Percentiles rank a stretch among this genome's conserved stretches.
Evolutionary conservation across 30 jellyfish, hydroid and myxozoan genomes (phyloP).

Genomic region (Aurelia sp.): DNA sequence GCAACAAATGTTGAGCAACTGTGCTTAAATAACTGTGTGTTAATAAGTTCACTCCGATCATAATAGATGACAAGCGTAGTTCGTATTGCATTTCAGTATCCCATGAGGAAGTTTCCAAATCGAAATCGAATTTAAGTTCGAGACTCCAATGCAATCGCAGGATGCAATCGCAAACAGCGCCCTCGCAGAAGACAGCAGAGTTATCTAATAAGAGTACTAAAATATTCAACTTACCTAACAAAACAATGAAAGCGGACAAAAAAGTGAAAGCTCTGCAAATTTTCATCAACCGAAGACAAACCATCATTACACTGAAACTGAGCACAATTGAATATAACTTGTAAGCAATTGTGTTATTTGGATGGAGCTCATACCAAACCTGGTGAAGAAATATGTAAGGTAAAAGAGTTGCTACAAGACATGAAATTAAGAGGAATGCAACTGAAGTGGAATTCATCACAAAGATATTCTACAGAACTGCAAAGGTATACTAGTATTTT

Average conservation of each 20-base stretch:
- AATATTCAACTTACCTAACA: slow-evolving; percentile 42
- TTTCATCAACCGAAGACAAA: slow-evolving; percentile 75
- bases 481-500: too few species aligned
- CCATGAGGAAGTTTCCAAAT: too few species aligned
- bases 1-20: too few species aligned
- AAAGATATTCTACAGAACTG: too few species aligned
- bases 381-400: background rate
- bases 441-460: too few species aligned
- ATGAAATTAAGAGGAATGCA: background rate
- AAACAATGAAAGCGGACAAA: slow-evolving; percentile 65
- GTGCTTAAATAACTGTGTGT: too few species aligned
- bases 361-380: slow-evolving; percentile 49
- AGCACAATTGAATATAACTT: slow-evolving; percentile 15
- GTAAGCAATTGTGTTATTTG: slow-evolving; percentile 7
- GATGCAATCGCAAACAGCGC: background rate
- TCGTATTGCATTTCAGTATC: too few species aligned
- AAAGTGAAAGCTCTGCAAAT: slow-evolving; percentile 74
- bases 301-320: slow-evolving; percentile 61
- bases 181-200: background rate
- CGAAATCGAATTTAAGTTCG: too few species aligned
- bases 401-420: background rate
- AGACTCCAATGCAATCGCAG: too few species aligned
- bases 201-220: too few species aligned
- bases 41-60: too few species aligned
- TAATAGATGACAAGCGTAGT: too few species aligned